phyloP scores from a whole-genome alignment of 2,797 vertebrate species.

The Limnodromus scolopaceus region DNA sequence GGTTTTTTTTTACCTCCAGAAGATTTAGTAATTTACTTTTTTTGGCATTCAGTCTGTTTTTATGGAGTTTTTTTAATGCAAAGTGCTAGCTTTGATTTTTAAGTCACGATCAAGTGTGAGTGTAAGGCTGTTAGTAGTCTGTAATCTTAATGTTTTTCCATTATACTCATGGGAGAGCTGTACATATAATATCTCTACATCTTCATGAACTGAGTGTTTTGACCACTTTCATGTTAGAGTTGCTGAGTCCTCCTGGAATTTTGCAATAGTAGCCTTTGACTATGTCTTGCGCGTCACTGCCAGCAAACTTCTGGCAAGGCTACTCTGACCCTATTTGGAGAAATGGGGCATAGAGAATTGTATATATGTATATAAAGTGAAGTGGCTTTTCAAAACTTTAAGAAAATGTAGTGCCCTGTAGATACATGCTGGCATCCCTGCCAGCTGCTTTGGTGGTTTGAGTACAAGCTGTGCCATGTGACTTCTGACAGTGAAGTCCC shows the following conservation, averaged over 20 bases:
- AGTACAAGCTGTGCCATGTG: rapidly evolving
- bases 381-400: not conserved
- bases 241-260: not conserved
- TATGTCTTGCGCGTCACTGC: not conserved
- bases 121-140: constrained; percentile 12
- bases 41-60: constrained; percentile 20
- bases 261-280: not conserved
- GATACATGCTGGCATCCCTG: not conserved
- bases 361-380: not conserved
- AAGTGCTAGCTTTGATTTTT: not conserved
- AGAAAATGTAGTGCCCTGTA: not conserved
- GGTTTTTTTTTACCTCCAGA: not conserved
- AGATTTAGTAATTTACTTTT: not conserved
- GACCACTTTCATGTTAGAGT: not conserved
- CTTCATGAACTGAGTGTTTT: constrained; percentile 8
- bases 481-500: not conserved
- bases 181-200: not conserved
- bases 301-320: not conserved
- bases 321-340: not conserved
- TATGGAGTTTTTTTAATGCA: not conserved
- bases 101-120: not conserved
- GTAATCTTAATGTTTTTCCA: constrained; percentile 3
- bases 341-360: not conserved
- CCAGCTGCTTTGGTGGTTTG: not conserved
- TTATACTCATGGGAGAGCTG: not conserved